Base-by-base conservation (phyloP, 2,113 vertebrate species). In the Ailurus styani region DNA sequence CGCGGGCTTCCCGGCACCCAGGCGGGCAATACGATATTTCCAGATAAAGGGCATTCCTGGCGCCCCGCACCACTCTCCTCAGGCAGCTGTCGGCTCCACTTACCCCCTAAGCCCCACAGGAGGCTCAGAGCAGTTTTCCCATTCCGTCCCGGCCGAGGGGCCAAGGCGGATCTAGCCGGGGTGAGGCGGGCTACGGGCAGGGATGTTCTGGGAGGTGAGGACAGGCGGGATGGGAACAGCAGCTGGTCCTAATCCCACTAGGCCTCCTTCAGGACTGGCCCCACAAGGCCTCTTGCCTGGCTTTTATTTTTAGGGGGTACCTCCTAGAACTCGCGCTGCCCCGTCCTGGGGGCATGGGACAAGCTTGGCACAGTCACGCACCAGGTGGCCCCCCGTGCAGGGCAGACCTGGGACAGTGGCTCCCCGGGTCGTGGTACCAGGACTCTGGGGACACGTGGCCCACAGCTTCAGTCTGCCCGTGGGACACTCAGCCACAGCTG, bases 21-120 rank as follows among this genome's bases (percentile, higher is more conserved):
- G 12, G 37, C 64, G 17, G 52, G 97, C 93, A 70, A 47, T 34
- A 15, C 1, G 95, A 75, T 94, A 72, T 87, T 87, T 70, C 37
- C 82, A 54, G 94, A 93, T 64, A 87, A 93, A 96, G 97, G 96
- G 94, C 95, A 82, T 93, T 95, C 96, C 97, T 88, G 86, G 54
- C 10, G 34, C 55, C 94, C 91, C 68, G 42, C 96, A 18, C 54
- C 92, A 42, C 89, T 3, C n/a, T 82, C 78, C 85, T 5, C 4
- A 20, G 83, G 87, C 98, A 97, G 97, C 98, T 97, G 98, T 95
- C 62, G 40, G 83, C 94, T 47, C 75, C 84, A 68, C 79, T 87
- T 13, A 66, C 87, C 87, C 96, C n/a, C 85, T 34, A 31, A 75
- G 92, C 95, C 97, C 97, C 95, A 25, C 5, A 77, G 91, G 93